Conservation (phyloP, 30 jellyfish, hydroid and myxozoan species). For the Hydractinia symbiolongicarpus region DNA sequence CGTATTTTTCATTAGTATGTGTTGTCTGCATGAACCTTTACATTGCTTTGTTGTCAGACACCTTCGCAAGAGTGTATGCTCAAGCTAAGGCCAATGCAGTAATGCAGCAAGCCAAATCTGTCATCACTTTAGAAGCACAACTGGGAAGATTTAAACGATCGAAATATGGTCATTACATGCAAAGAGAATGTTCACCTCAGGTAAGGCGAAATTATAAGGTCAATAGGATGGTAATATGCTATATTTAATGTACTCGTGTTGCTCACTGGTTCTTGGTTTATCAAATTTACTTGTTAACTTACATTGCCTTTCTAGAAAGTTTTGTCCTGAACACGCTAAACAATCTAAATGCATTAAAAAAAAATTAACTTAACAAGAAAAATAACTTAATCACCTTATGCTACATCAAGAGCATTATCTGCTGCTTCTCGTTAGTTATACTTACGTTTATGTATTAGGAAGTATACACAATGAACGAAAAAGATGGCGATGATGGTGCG, state of each 20-base stretch:
- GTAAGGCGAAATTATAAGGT: conserved; percentile 25
- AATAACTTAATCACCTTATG: no score
- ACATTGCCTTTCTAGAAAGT: no score
- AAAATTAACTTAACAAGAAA: no score
- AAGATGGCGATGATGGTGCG: conserved; percentile 81
- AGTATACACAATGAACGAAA: conserved; percentile 94
- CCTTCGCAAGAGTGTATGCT: conserved; percentile 94
- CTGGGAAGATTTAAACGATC: conserved; percentile 50
- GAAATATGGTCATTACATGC: conserved; percentile 87
- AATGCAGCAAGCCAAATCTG: conserved; percentile 91
- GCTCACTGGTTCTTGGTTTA: no score
- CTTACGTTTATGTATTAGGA: conserved; percentile 45
- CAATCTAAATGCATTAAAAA: no score
- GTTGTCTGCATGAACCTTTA: conserved; percentile 95
- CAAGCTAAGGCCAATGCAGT: conserved; percentile 99
- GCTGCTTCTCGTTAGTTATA: neutral
- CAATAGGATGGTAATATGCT: no score
- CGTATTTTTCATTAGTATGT: conserved; percentile 88
- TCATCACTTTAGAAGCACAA: conserved; percentile 63
- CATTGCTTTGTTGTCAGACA: conserved; percentile 92
- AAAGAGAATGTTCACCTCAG: conserved; percentile 85
- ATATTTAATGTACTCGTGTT: no score
- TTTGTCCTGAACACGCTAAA: no score
- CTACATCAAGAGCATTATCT: no score
- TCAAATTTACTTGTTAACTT: no score